These are phyloP conservation scores for Gorsachius goisagi DNA, from an alignment of 2,113 vertebrate species.

Conservation along the genomic window DNA sequence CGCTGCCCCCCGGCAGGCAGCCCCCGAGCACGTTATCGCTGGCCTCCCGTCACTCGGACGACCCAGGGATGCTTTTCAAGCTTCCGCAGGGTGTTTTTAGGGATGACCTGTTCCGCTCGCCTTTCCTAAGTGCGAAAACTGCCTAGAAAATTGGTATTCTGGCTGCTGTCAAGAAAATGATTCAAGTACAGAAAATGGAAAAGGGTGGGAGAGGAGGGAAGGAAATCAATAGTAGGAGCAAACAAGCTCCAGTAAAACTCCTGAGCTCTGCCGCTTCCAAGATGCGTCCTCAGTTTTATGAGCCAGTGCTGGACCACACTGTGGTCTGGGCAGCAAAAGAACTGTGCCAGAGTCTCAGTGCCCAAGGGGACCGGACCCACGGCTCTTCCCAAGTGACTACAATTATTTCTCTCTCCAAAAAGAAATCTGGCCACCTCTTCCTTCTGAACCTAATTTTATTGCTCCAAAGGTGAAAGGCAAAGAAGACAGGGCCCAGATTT, in stretches of 20 bases:
- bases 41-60: rapidly evolving
- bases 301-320: not conserved
- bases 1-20: not conserved
- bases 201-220: not conserved
- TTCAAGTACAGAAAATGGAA: not conserved
- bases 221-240: not conserved
- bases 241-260: not conserved
- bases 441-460: not conserved
- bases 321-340: not conserved
- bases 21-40: not conserved
- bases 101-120: not conserved
- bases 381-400: not conserved
- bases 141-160: not conserved
- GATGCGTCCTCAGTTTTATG: not conserved
- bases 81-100: not conserved
- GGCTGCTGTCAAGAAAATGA: not conserved
- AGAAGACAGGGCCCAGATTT: not conserved
- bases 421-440: not conserved
- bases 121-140: not conserved
- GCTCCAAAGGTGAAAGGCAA: not conserved
- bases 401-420: not conserved
- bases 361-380: not conserved
- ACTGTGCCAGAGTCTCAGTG: not conserved
- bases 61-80: not conserved
- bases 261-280: conserved; percentile 23